Base-by-base conservation (phyloP, 2,888 invertebrate species). In the Elmis aenea region DNA sequence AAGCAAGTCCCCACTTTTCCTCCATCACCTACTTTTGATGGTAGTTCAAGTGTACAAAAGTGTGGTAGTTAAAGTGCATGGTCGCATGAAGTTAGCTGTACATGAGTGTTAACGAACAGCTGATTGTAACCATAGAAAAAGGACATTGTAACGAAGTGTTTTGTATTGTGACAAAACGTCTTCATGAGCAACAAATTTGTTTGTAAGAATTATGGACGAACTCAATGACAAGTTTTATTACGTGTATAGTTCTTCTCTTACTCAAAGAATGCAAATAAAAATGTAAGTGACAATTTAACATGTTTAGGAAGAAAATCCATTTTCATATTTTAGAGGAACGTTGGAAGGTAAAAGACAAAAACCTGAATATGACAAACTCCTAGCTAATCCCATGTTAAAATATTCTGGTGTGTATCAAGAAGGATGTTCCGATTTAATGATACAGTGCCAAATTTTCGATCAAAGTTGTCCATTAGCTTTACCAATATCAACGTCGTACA, bases 171-270 rank as follows among this genome's bases (percentile, higher is more conserved):
- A n/a, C n/a, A n/a, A n/a, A n/a, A n/a, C n/a, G n/a, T n/a, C n/a
- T n/a, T n/a, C n/a, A n/a, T n/a, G n/a, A n/a, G n/a, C n/a, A n/a
- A n/a, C n/a, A n/a, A n/a, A n/a, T n/a, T n/a, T n/a, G n/a, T n/a
- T n/a, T n/a, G n/a, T n/a, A n/a, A n/a, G n/a, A n/a, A 42, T 20
- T 35, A 84, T 85, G 84, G 82, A 84, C 59, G 78, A 81, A 55
- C 75, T 82, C 42, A 84, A 81, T 52, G 85, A 87, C 66, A 84
- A 83, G 63, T 88, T 89, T 69, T 79, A 83, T 59, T 89, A 86
- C 63, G 83, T 93, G 13, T 91, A 93, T 63, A 94, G 93, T 71
- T 93, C 90, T 14, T 86, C 90, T n/a, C 68, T 95, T 48, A 83
- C 90, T 51, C 77, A 84, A 49, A 83, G 84, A 67, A 76, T 95